These are phyloP conservation scores for Tachycineta bicolor DNA, from an alignment of 2,113 vertebrate species.

Conservation along the genomic window DNA sequence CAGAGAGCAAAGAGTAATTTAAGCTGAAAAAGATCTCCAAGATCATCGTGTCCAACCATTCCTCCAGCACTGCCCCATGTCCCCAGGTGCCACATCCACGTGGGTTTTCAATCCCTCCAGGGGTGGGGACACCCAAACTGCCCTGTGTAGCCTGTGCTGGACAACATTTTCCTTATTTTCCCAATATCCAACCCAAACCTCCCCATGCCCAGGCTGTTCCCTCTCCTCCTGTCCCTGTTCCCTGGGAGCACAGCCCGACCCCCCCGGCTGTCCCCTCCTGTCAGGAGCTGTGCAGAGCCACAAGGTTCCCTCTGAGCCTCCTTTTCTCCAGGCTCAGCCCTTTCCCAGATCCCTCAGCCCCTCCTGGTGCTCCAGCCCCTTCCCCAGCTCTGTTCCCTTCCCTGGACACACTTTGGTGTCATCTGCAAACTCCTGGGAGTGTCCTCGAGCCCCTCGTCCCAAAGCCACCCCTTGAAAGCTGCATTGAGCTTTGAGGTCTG, in stretches of 20 bases:
- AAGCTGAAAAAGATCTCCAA: neutral
- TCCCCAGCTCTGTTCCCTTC: fast-evolving
- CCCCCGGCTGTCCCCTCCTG: neutral
- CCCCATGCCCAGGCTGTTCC: neutral
- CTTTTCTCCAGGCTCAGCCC: neutral
- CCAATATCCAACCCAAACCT: fast-evolving
- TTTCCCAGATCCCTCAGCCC: neutral
- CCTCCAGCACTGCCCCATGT: neutral
- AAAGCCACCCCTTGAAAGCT: neutral
- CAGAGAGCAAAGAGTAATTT: neutral
- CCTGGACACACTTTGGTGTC: neutral
- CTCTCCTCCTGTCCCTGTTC: neutral
- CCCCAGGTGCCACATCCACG: neutral
- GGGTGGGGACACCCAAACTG: too few relatives aligned
- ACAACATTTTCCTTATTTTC: neutral
- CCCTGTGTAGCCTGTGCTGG: neutral
- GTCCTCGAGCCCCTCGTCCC: neutral
- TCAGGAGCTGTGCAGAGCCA: neutral
- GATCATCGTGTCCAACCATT: neutral
- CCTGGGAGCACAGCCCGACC: neutral
- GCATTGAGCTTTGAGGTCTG: neutral
- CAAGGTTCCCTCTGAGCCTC: neutral
- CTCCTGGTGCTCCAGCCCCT: neutral
- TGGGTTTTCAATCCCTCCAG: neutral
- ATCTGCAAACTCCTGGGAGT: neutral